Evolutionary conservation across 2,797 vertebrate species (phyloP).

Genomic region (Luscinia megarhynchos): DNA sequence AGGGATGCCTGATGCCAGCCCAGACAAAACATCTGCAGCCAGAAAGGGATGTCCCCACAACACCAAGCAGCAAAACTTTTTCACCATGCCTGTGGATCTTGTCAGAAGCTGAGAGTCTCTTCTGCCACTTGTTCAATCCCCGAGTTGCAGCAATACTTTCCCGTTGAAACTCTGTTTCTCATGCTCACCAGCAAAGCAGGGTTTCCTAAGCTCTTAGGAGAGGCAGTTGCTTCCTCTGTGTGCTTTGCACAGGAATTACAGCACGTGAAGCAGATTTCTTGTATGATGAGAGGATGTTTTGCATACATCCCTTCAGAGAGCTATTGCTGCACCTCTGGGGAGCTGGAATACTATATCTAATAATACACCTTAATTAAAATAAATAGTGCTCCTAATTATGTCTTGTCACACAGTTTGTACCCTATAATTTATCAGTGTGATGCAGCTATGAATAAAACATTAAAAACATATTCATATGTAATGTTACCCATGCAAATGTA

Average conservation of each 20-base stretch:
- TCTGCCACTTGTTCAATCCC: neutral
- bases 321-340: neutral
- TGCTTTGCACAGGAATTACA: neutral
- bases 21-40: neutral
- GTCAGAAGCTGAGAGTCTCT: neutral
- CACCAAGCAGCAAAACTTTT: neutral
- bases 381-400: conserved; percentile 10
- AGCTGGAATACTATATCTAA: neutral
- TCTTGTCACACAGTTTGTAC: neutral
- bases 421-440: neutral
- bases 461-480: neutral
- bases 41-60: fast-evolving
- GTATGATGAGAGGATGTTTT: neutral
- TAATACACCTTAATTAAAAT: conserved; percentile 53
- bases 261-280: neutral
- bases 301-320: neutral
- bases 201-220: neutral
- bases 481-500: neutral
- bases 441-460: neutral
- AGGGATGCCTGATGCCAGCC: neutral
- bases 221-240: neutral
- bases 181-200: neutral
- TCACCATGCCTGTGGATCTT: neutral
- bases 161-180: neutral
- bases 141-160: neutral